phyloP scores from a whole-genome alignment of 2,113 vertebrate species.

The Callipepla squamata region DNA sequence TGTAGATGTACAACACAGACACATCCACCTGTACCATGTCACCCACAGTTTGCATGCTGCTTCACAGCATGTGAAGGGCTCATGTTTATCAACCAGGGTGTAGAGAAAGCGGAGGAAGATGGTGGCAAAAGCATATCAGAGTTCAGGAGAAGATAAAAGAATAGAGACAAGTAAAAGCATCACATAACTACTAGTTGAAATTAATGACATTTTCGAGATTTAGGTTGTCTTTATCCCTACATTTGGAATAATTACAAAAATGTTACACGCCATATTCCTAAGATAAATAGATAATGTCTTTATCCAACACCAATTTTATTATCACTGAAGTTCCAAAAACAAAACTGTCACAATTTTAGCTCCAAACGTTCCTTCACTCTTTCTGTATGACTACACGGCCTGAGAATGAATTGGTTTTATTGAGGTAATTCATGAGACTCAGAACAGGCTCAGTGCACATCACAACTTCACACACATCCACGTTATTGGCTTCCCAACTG shows the following conservation, averaged over 20 bases:
- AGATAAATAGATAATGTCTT: neutral
- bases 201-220: neutral
- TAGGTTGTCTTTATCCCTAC: neutral
- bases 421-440: fast-evolving
- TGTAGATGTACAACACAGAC: fast-evolving
- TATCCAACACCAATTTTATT: neutral
- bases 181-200: neutral
- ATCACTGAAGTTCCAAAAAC: neutral
- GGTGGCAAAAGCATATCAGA: neutral
- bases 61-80: neutral
- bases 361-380: neutral
- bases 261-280: too few species aligned
- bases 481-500: fast-evolving
- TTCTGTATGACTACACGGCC: neutral
- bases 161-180: neutral
- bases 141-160: neutral
- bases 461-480: fast-evolving
- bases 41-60: fast-evolving
- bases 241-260: neutral
- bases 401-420: fast-evolving
- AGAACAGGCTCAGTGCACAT: fast-evolving
- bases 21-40: fast-evolving
- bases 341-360: fast-evolving
- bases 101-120: neutral
- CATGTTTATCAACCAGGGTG: fast-evolving